A percentile compares a stretch with the other conserved stretches of the same genome.
Evolutionary conservation across 2,797 vertebrate species (phyloP).

Genomic region (Crenuchus spilurus): DNA sequence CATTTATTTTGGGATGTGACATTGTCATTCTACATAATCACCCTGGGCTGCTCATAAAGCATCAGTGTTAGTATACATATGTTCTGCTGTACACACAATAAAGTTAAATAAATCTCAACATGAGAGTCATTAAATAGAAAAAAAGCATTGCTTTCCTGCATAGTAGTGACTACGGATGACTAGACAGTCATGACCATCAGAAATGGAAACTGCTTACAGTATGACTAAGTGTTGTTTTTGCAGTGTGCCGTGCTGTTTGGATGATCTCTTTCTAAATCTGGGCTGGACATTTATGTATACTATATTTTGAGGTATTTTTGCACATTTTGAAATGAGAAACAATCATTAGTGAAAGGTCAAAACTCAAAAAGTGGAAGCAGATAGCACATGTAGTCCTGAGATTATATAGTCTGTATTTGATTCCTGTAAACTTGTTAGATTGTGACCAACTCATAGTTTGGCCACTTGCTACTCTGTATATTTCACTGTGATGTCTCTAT

Average conservation of each 20-base stretch:
- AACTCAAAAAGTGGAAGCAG: neutral
- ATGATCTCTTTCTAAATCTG: neutral
- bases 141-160: neutral
- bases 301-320: neutral
- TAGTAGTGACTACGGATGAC: neutral
- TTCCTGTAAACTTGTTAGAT: slow-evolving; percentile 59
- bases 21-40: slow-evolving; percentile 38
- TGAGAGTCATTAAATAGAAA: neutral
- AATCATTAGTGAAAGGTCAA: neutral
- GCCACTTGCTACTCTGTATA: slow-evolving; percentile 65
- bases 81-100: slow-evolving; percentile 15
- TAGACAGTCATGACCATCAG: neutral
- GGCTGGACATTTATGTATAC: neutral
- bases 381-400: slow-evolving; percentile 56
- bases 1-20: slow-evolving; percentile 59
- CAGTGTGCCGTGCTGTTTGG: neutral
- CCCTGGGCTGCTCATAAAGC: slow-evolving; percentile 14
- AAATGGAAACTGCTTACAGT: neutral
- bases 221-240: neutral
- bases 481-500: slow-evolving; percentile 74
- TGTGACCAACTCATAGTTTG: slow-evolving; percentile 72
- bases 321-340: neutral
- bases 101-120: slow-evolving; percentile 10
- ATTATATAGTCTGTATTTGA: slow-evolving; percentile 45
- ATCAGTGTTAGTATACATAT: neutral